These are phyloP conservation scores for Pipa parva DNA, from an alignment of 2,113 vertebrate species.

Conservation along the genomic window DNA sequence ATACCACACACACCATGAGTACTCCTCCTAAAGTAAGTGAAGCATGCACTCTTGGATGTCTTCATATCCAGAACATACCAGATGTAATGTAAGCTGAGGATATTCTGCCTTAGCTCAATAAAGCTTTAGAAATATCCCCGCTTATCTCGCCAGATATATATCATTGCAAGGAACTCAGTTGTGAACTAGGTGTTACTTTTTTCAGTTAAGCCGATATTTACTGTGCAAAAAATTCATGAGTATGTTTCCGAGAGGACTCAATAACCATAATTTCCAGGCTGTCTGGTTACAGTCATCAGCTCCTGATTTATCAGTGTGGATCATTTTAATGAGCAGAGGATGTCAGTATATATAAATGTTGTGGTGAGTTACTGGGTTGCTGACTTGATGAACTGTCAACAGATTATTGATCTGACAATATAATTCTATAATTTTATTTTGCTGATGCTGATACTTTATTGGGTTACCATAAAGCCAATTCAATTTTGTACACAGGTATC, in stretches of 20 bases:
- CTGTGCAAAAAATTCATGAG: neutral
- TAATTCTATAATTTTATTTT: slow-evolving; percentile 32
- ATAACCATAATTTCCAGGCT: slow-evolving; percentile 26
- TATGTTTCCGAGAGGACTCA: slow-evolving; percentile 16
- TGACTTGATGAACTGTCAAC: slow-evolving; percentile 43
- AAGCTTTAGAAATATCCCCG: no score
- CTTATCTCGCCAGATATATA: no score
- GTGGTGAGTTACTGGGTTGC: slow-evolving; percentile 28
- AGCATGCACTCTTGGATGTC: no score
- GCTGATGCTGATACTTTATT: slow-evolving; percentile 35
- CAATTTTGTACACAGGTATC: slow-evolving; percentile 4
- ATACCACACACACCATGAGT: no score
- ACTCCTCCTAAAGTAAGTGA: no score
- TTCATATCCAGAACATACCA: no score
- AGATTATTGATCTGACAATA: slow-evolving; percentile 42
- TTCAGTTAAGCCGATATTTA: no score
- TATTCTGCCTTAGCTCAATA: no score
- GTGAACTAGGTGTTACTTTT: no score
- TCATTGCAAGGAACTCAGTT: no score
- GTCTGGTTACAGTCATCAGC: slow-evolving; percentile 20
- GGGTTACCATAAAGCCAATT: slow-evolving; percentile 25
- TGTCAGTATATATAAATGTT: slow-evolving; percentile 38
- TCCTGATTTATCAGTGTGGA: slow-evolving; percentile 33
- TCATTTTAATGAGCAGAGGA: slow-evolving; percentile 36
- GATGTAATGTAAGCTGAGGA: no score